These are phyloP conservation scores for Drosophila novamexicana DNA, from an alignment of 1,140 invertebrate genomes.

Conservation along the genomic window DNA sequence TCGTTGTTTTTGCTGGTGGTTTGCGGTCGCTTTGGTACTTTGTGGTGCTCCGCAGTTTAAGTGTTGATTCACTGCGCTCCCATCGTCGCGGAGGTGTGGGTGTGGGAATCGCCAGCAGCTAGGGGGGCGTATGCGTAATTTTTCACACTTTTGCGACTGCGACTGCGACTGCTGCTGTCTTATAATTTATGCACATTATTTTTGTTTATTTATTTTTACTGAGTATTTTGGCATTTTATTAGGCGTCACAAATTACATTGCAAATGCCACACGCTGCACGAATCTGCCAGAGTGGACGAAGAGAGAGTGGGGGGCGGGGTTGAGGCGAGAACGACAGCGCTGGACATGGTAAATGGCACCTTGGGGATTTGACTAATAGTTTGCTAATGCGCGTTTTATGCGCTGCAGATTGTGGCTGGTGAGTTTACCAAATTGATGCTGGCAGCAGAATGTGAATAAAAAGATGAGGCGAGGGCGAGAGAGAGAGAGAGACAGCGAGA, in stretches of 20 bases:
- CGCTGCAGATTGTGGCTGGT: slow-evolving; percentile 32
- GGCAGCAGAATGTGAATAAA: slow-evolving; percentile 17
- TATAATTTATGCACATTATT: slow-evolving; percentile 63
- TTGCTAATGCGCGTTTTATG: slow-evolving; percentile 67
- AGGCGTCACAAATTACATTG: slow-evolving; percentile 62
- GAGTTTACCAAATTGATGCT: slow-evolving; percentile 40
- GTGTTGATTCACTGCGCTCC: background rate
- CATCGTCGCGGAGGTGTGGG: background rate
- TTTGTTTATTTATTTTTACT: slow-evolving; percentile 58
- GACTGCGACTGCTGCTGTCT: slow-evolving; percentile 21
- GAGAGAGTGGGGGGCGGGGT: background rate
- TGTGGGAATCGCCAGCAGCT: too few species aligned
- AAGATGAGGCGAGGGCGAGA: background rate
- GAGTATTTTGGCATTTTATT: slow-evolving; percentile 59
- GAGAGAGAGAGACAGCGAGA: background rate
- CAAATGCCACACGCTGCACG: slow-evolving; percentile 47
- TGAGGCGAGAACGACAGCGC: slow-evolving; percentile 12
- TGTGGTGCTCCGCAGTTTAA: slow-evolving; percentile 15
- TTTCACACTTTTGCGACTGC: slow-evolving; percentile 48
- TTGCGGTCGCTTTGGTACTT: slow-evolving; percentile 28
- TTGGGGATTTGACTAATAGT: slow-evolving; percentile 61
- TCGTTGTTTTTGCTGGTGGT: slow-evolving; percentile 17
- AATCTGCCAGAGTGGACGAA: background rate
- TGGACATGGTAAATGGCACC: slow-evolving; percentile 56
- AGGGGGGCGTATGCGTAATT: slow-evolving; percentile 58